Conservation (phyloP, 2,797 vertebrate species). For the Masticophis lateralis region DNA sequence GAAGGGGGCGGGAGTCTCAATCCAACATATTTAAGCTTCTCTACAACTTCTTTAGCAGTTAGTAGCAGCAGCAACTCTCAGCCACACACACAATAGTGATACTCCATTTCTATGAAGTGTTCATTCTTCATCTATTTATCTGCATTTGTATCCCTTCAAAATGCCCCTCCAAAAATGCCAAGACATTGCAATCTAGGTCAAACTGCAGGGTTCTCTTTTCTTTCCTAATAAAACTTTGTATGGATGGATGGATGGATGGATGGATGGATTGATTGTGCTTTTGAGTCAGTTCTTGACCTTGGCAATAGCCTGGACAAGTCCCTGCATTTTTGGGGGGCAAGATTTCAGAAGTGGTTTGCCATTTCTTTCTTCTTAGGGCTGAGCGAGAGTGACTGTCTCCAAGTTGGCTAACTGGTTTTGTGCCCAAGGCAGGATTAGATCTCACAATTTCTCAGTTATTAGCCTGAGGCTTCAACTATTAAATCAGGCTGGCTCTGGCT, state of each 20-base stretch:
- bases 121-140: not conserved
- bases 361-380: not conserved
- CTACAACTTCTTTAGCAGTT: not conserved
- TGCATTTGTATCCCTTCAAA: not conserved
- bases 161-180: not conserved
- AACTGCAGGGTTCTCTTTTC: not conserved
- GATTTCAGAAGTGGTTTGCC: not conserved
- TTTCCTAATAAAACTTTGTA: not conserved
- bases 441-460: not conserved
- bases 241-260: too few species aligned
- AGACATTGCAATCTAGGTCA: not conserved
- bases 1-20: not conserved
- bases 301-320: not conserved
- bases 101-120: not conserved
- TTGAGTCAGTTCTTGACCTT: not conserved
- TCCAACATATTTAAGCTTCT: not conserved
- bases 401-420: not conserved
- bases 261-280: not conserved
- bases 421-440: not conserved
- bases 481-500: not conserved
- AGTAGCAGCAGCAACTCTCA: too few species aligned
- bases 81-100: not conserved
- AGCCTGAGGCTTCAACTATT: not conserved
- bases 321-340: not conserved
- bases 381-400: not conserved